Percentiles rank a stretch among this genome's conserved stretches.
These are phyloP conservation scores for Prosapia bicincta DNA, from an alignment of 2,888 invertebrate genomes.

Conservation along the genomic window DNA sequence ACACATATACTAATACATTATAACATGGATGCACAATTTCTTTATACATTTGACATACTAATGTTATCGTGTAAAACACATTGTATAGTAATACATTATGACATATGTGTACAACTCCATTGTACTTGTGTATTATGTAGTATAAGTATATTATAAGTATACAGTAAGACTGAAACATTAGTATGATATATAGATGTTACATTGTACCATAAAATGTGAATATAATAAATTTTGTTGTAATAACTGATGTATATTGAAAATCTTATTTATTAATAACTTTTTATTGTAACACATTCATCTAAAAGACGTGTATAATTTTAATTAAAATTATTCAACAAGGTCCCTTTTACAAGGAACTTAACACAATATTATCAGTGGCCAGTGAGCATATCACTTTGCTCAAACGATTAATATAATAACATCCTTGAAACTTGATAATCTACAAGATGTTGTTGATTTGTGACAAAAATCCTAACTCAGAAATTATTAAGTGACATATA, in stretches of 20 bases:
- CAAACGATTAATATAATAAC: too few relatives aligned
- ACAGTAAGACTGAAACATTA: conserved; percentile 31
- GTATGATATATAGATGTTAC: conserved; percentile 31
- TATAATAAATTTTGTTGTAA: conserved; percentile 30
- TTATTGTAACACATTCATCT: too few relatives aligned
- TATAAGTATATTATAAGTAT: conserved; percentile 25
- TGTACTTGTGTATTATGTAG: conserved; percentile 20
- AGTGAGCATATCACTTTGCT: too few relatives aligned
- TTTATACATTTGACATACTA: conserved; percentile 8
- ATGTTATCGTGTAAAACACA: conserved; percentile 17
- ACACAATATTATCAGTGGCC: too few relatives aligned
- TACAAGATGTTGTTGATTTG: too few relatives aligned
- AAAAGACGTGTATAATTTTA: too few relatives aligned
- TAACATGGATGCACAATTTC: conserved; percentile 7
- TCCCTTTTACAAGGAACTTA: too few relatives aligned
- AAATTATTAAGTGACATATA: too few relatives aligned
- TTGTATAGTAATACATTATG: conserved; percentile 19
- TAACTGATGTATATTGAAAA: not conserved
- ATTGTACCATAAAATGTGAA: conserved; percentile 33
- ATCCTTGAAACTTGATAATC: too few relatives aligned
- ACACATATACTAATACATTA: conserved; percentile 22
- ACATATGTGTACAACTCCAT: conserved; percentile 8
- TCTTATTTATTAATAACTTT: too few relatives aligned
- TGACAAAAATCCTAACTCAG: too few relatives aligned
- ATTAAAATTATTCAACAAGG: too few relatives aligned